Evolutionary conservation across 2,113 vertebrate species (phyloP).

Genomic region (Lagopus leucura): DNA sequence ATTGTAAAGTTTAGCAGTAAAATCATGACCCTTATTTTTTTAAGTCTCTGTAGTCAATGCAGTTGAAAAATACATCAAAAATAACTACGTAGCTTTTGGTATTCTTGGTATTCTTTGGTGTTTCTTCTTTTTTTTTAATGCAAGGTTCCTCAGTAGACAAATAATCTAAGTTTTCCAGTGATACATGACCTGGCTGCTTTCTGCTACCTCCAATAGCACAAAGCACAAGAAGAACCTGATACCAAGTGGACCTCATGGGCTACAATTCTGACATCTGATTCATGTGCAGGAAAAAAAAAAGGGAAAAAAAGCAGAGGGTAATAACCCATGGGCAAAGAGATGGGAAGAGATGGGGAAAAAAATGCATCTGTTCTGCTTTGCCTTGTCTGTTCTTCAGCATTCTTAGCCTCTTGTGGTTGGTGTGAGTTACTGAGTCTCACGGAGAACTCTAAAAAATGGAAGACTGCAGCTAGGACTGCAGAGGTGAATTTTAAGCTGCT

Average conservation of each 20-base stretch:
- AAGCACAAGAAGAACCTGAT: background rate
- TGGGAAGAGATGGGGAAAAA: background rate
- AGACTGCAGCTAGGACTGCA: background rate
- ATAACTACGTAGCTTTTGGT: background rate
- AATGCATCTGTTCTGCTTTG: background rate
- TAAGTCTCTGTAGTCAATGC: background rate
- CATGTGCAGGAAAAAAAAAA: background rate
- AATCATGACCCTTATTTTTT: background rate
- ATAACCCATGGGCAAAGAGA: background rate
- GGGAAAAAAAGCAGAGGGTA: background rate
- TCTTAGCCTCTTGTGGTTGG: background rate
- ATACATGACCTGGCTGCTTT: background rate
- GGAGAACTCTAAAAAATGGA: fast-evolving
- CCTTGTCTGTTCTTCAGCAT: background rate
- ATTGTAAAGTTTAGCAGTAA: background rate
- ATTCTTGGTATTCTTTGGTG: background rate
- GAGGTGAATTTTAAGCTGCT: background rate
- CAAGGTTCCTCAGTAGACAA: background rate
- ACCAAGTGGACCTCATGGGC: background rate
- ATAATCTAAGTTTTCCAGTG: background rate
- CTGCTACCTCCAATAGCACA: background rate
- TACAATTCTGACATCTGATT: background rate
- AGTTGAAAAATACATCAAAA: background rate
- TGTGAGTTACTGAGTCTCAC: background rate
- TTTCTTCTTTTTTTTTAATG: background rate